A percentile compares a stretch with the other conserved stretches of the same genome.
Evolutionary conservation across 2,797 vertebrate species (phyloP).

Genomic region (Menidia menidia): DNA sequence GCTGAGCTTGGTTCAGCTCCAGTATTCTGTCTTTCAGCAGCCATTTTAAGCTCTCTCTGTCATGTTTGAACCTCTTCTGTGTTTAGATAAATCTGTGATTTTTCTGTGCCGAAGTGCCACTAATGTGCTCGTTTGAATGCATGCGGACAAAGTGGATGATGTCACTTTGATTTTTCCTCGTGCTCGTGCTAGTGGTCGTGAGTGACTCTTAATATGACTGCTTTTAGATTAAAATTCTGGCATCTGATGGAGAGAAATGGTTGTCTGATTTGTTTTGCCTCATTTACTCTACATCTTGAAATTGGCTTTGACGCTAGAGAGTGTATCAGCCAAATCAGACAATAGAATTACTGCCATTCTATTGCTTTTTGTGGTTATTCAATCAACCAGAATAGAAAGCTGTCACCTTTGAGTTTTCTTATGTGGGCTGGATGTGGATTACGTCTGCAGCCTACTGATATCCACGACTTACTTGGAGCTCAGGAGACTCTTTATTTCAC

Average conservation of each 20-base stretch:
- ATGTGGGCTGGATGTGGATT: slow-evolving; percentile 46
- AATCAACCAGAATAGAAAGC: slow-evolving; percentile 1
- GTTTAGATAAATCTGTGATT: slow-evolving; percentile 58
- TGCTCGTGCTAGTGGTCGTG: too few relatives aligned
- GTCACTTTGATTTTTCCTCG: not conserved
- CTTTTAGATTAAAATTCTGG: slow-evolving; percentile 15
- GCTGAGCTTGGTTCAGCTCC: slow-evolving; percentile 76
- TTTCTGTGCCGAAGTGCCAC: slow-evolving; percentile 42
- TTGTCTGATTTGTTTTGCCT: not conserved
- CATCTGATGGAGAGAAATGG: not conserved
- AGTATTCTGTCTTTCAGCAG: slow-evolving; percentile 72
- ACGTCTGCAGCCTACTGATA: slow-evolving; percentile 47
- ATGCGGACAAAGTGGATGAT: slow-evolving; percentile 13
- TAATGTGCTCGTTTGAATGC: slow-evolving; percentile 43
- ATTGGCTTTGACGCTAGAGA: not conserved
- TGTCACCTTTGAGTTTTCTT: slow-evolving; percentile 35
- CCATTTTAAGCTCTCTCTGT: slow-evolving; percentile 77
- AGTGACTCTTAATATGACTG: slow-evolving; percentile 13
- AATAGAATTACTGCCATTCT: not conserved
- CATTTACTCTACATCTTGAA: not conserved
- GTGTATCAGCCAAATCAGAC: slow-evolving; percentile 1
- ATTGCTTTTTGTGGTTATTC: not conserved
- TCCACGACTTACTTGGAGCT: slow-evolving; percentile 23
- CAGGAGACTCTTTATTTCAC: slow-evolving; percentile 28
- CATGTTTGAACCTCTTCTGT: slow-evolving; percentile 48